Evolutionary conservation across 2,797 vertebrate genomes (phyloP), one percentile per base, ranked within the genome.

Genomic region (Scomberomorus guttatus): DNA sequence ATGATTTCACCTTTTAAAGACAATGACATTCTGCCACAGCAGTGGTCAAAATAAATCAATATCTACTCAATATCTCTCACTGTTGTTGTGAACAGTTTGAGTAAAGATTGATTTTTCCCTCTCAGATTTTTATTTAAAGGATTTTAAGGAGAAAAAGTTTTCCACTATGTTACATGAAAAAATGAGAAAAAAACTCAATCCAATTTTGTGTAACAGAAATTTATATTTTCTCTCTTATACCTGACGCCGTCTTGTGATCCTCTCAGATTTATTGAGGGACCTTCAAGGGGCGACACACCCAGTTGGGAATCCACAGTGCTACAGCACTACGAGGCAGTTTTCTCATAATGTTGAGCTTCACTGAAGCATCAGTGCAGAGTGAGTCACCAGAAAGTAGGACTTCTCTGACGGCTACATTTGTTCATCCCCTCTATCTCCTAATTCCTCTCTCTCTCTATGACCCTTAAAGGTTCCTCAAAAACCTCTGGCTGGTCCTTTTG

Each of bases 391-490:
- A 85, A 84, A 84, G 55, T 61, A 67, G 63, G 77, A 80, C 69
- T 76, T 78, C 58, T 17, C 1, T 51, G 52, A 65, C 0, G 0
- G 56, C 61, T 42, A 29, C 29, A 60, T 84, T 72, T 79, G 74
- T 80, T 82, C 50, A 77, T 78, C 75, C 58, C 44, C 34, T 72
- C 57, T 29, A 24, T 78, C 72, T 89, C 70, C 70, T 72, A 68
- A 84, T 72, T 77, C 59, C 69, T 54, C 24, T 61, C 32, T 60
- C 65, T 85, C 68, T 63, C 46, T 42, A 24, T 79, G 73, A 81
- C 70, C 77, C 68, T 52, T 58, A 34, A 73, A 74, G 1, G 39
- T 87, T 89, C 87, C 78, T 87, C 65, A 84, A 81, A 92, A 90
- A 80, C 77, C 82, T 64, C 82, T 81, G 81, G 61, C 60, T 54